A percentile compares a stretch with the other conserved stretches of the same genome.
phyloP scores from a whole-genome alignment of 2,113 vertebrate species.

The Melierax canorus region DNA sequence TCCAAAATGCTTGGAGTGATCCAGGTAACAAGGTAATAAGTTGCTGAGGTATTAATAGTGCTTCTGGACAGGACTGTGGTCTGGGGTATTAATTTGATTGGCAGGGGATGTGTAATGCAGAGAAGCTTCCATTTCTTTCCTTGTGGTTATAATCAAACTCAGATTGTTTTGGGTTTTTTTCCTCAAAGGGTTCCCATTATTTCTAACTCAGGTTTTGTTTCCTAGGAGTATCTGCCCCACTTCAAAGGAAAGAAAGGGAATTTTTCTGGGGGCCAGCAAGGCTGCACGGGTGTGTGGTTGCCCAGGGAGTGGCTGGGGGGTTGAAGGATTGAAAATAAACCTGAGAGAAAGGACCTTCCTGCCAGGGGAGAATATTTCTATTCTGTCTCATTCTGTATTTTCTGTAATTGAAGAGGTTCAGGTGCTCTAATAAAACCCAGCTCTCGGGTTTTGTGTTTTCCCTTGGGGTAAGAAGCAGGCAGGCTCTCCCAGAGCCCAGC shows the following conservation, averaged over 20 bases:
- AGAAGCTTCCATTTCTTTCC: not conserved
- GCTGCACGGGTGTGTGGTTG: not conserved
- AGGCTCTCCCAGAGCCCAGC: not conserved
- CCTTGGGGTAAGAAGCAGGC: not conserved
- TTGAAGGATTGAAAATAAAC: not conserved
- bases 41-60: not conserved
- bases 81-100: not conserved
- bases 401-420: not conserved
- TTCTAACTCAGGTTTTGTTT: not conserved
- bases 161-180: not conserved
- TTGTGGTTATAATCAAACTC: not conserved
- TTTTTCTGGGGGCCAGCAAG: not conserved
- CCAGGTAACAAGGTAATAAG: not conserved
- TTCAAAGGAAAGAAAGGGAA: not conserved
- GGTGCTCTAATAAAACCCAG: not conserved
- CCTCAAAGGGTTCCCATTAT: not conserved
- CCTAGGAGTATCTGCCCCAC: not conserved
- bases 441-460: not conserved
- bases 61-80: not conserved
- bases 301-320: not conserved
- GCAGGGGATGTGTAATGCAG: not conserved
- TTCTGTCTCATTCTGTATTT: not conserved
- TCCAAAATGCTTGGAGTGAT: not conserved
- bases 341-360: not conserved
- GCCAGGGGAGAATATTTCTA: not conserved